A percentile compares a stretch with the other conserved stretches of the same genome.
Conservation (phyloP, 2,888 invertebrate species). For the Ferdinandea cuprea region DNA sequence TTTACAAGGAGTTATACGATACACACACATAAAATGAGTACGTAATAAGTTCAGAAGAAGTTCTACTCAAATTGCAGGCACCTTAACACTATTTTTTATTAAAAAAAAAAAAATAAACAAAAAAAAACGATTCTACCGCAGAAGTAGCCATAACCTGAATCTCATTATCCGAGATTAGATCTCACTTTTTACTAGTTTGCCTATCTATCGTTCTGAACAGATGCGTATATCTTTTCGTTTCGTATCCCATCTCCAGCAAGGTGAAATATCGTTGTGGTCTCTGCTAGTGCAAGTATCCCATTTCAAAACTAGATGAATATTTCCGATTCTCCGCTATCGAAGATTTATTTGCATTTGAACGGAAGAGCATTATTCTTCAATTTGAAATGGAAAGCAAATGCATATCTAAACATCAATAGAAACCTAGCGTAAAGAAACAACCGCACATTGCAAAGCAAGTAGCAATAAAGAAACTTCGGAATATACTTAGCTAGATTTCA, state of each 20-base stretch:
- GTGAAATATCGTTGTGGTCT: constrained; percentile 47
- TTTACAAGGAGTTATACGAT: background rate
- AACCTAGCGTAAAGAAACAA: background rate
- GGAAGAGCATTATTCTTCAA: background rate
- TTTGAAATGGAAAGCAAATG: constrained; percentile 6
- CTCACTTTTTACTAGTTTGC: constrained; percentile 32
- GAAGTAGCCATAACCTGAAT: constrained; percentile 66
- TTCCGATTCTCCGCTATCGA: constrained; percentile 36
- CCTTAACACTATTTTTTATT: constrained; percentile 36
- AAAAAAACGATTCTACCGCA: constrained; percentile 27
- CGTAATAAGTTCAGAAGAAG: background rate
- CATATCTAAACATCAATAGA: background rate
- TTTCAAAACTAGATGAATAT: constrained; percentile 56
- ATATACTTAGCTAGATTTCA: no score
- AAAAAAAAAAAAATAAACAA: constrained; percentile 2
- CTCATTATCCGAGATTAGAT: constrained; percentile 43
- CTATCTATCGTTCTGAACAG: constrained; percentile 30
- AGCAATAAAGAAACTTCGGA: no score
- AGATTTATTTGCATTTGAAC: constrained; percentile 23
- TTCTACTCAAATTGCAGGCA: constrained; percentile 35
- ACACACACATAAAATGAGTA: background rate
- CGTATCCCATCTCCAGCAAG: constrained; percentile 46
- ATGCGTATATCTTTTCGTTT: constrained; percentile 29
- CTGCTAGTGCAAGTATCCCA: constrained; percentile 19
- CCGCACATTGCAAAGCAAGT: no score